Evolutionary conservation across 2,113 vertebrate species (phyloP), one percentile per base, ranked within the genome.

Genomic region (Marcusenius ussheri): DNA sequence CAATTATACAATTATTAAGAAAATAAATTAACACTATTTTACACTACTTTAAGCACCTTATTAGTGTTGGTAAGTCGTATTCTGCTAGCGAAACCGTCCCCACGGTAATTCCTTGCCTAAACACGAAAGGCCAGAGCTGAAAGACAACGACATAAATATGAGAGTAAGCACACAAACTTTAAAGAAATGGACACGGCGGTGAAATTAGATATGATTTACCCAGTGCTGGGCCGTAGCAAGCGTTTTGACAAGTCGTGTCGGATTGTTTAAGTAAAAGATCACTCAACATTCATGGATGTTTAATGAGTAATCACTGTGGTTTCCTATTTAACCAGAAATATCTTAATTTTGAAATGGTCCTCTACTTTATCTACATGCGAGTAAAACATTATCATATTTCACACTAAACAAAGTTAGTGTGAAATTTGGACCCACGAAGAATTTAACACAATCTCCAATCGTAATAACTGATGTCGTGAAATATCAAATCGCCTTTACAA

Each of bases 211-310:
- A 46, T 47, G 56, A 88, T 88, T 88, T 31, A 62, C 8, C 6
- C 8, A 70, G 19, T n/a, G n/a, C 87, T 39, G 13, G 87, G 87
- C 58, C 88, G 24, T 24, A 58, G 42, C 11, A 19, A 24, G 39
- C 53, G n/a, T 88, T 88, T 88, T 66, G 56, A 88, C 88, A 88
- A 10, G 58, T 15, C 35, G 51, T 58, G 49, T 56, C 31, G 35
- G 39, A 50, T 88, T 46, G 87, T 88, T 77, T 89, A 49, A 88
- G 10, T 50, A 45, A 47, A 47, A 35, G 70, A 89, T 56, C 66
- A 89, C 70, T 83, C 53, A 83, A 35, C 31, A 8, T 35, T 88
- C 39, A 88, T 88, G 58, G 58, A 31, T 70, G 3, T 70, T 39
- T 88, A 88, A 88, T 58, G 21, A 58, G 45, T 46, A 84, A 84